Base-by-base conservation (phyloP, 92 coral and sea anemone genomes). In the Desmophyllum pertusum region DNA sequence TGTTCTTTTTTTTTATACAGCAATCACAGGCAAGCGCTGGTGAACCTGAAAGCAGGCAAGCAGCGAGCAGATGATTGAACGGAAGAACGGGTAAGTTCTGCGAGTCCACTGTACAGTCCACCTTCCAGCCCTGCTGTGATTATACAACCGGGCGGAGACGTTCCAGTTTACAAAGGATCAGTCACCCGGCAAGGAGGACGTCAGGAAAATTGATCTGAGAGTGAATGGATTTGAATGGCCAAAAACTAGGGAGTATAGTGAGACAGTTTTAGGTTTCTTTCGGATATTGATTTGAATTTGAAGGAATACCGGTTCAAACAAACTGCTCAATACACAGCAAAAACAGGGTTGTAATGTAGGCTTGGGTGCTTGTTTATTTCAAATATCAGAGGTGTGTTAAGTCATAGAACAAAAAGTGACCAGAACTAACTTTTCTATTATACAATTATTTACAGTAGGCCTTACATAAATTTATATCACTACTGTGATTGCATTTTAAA, bases 51-150 rank as follows among this genome's bases (percentile, higher is more conserved):
- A n/a, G n/a, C n/a, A n/a, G n/a, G n/a, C n/a, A 10, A 46, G 53
- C 36, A 4, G 57, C 3, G 3, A 52, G 50, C 11, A 37, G 84
- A 39, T 38, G 76, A 35, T 14, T 39, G 45, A 45, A 75, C 75
- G 27, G 83, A 73, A 75, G 90, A 71, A n/a, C 82, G 89, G 98
- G 98, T 94, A 94, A 94, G 98, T 94, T 84, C 87, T 13, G 52
- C 84, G 7, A 80, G 84, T 68, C 84, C 84, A 50, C 67, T 45
- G 27, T 84, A 75, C 75, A 36, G 76, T 38, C 89, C 95, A 29
- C 86, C 98, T 35, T 90, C 92, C 90, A 94, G 95, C 61, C 95
- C 98, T 33, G 95, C 85, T 69, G 98, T 94, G 51, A 78, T 77
- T 38, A 91, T 94, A 57, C 88, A 94, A 76, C 92, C 86, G 53